Conservation (phyloP, 2,797 vertebrate species). For the Anguilla obscura region DNA sequence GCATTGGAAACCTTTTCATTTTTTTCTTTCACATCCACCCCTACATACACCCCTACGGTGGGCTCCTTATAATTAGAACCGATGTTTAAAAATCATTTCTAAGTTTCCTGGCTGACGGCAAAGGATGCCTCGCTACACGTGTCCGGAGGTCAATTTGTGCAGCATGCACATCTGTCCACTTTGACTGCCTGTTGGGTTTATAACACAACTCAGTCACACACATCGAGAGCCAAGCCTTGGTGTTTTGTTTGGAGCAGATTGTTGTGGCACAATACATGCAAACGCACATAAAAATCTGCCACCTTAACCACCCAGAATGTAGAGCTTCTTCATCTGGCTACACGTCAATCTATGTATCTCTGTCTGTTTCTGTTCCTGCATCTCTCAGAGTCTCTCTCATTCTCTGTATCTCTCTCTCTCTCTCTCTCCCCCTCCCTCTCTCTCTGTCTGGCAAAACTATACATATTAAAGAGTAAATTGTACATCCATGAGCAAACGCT, state of each 20-base stretch:
- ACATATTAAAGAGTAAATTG: background rate
- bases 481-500: background rate
- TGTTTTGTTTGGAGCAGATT: background rate
- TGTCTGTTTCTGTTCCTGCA: too few relatives aligned
- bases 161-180: background rate
- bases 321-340: background rate
- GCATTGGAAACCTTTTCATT: slow-evolving; percentile 9
- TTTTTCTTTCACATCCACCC: slow-evolving; percentile 45
- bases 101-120: background rate
- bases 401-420: background rate
- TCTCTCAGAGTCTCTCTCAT: background rate
- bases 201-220: background rate
- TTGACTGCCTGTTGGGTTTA: background rate
- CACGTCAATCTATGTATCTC: background rate
- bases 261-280: background rate
- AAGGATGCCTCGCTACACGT: background rate
- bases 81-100: background rate
- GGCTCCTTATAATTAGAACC: slow-evolving; percentile 65
- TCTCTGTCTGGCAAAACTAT: background rate
- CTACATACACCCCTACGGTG: slow-evolving; percentile 71
- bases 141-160: background rate
- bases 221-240: background rate
- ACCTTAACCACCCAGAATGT: background rate
- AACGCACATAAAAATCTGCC: background rate
- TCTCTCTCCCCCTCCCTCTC: background rate